phyloP scores from a whole-genome alignment of 2,113 vertebrate species.

The Aldabrachelys gigantea region DNA sequence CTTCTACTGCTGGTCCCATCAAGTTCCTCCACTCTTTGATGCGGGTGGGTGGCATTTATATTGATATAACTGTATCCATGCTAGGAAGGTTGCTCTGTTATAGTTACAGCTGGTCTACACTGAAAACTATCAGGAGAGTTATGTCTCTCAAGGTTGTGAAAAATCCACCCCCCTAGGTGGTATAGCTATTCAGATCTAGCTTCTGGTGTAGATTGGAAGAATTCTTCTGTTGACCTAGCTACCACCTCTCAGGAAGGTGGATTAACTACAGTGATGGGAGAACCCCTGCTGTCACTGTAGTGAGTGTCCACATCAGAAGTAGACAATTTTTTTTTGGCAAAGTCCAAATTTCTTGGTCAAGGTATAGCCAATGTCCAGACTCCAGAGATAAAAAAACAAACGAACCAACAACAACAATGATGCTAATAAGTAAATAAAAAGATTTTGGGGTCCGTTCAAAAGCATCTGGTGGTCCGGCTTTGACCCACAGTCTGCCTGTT shows the following conservation, averaged over 20 bases:
- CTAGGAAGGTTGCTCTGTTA: background rate
- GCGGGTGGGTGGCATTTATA: no score
- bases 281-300: background rate
- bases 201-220: background rate
- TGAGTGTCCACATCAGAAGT: background rate
- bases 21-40: no score
- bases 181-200: background rate
- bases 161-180: background rate
- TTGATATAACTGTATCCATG: background rate
- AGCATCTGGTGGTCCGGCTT: no score
- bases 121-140: background rate
- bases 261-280: background rate
- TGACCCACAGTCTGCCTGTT: no score
- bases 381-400: no score
- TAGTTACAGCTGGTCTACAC: background rate
- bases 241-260: background rate
- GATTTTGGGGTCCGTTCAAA: no score
- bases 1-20: no score
- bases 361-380: no score
- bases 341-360: no score
- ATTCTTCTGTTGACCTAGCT: background rate
- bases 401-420: no score
- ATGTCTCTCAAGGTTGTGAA: background rate
- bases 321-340: no score
- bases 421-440: no score